Evolutionary conservation across 2,113 vertebrate genomes (phyloP).

Genomic region (Ailuropoda melanoleuca): DNA sequence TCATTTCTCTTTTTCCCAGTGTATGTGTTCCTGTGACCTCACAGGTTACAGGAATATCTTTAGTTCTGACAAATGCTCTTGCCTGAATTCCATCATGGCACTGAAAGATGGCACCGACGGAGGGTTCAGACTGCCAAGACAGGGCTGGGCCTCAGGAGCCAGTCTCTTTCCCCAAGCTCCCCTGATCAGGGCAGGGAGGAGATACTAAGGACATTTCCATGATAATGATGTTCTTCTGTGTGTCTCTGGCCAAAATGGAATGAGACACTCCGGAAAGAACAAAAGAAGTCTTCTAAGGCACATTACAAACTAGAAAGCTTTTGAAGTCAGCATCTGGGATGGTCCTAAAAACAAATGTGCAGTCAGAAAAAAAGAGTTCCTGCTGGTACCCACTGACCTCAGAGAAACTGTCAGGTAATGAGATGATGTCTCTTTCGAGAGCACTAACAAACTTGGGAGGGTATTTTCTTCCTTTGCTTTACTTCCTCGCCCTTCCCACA

Average conservation of each 20-base stretch:
- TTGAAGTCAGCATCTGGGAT: slow-evolving; percentile 15
- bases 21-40: not conserved
- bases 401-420: not conserved
- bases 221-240: not conserved
- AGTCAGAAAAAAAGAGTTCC: slow-evolving; percentile 27
- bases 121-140: too few relatives aligned
- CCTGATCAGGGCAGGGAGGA: not conserved
- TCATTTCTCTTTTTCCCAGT: not conserved
- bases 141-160: not conserved
- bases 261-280: not conserved
- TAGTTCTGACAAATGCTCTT: not conserved
- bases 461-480: not conserved
- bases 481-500: not conserved
- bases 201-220: not conserved
- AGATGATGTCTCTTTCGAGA: not conserved
- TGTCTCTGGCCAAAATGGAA: not conserved
- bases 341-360: not conserved
- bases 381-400: not conserved
- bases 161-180: not conserved
- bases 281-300: not conserved
- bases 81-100: not conserved
- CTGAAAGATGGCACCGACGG: not conserved
- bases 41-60: not conserved
- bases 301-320: not conserved
- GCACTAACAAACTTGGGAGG: not conserved